phyloP scores from a whole-genome alignment of 2,888 invertebrate genomes.

The Hypomecis punctinalis region DNA sequence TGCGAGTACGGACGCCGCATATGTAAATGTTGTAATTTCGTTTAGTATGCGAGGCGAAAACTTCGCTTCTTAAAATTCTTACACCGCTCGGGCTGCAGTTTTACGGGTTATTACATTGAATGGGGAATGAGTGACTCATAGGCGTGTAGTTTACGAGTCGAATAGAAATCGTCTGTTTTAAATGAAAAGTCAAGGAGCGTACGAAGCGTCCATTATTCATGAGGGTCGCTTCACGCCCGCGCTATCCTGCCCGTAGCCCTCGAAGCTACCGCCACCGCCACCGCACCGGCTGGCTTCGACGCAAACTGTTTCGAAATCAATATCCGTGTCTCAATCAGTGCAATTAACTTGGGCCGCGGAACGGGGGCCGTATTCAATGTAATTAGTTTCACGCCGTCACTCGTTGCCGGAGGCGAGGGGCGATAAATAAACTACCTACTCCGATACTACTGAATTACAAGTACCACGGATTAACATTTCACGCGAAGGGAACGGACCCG shows the following conservation, averaged over 20 bases:
- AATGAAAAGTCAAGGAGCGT: conserved; percentile 82
- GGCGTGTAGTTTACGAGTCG: conserved; percentile 79
- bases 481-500: conserved; percentile 49
- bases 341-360: conserved; percentile 75
- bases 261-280: conserved; percentile 11
- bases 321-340: conserved; percentile 84
- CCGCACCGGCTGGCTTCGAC: conserved; percentile 48
- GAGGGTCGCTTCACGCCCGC: conserved; percentile 72
- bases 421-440: conserved; percentile 65
- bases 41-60: conserved; percentile 67
- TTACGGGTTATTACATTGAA: conserved; percentile 81
- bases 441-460: conserved; percentile 41
- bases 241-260: conserved; percentile 27
- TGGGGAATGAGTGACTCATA: conserved; percentile 82
- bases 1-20: conserved; percentile 26
- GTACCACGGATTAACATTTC: conserved; percentile 56
- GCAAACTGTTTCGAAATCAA: conserved; percentile 80
- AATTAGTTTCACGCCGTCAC: conserved; percentile 77
- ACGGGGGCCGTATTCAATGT: conserved; percentile 69
- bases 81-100: conserved; percentile 73
- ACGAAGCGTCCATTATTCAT: conserved; percentile 81
- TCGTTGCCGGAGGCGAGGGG: conserved; percentile 55
- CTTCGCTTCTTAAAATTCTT: conserved; percentile 74
- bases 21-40: conserved; percentile 41
- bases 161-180: conserved; percentile 84